Evolutionary conservation across 2,888 invertebrate species (phyloP), one percentile per base, ranked within the genome.

Genomic region (Pherbina coryleti): DNA sequence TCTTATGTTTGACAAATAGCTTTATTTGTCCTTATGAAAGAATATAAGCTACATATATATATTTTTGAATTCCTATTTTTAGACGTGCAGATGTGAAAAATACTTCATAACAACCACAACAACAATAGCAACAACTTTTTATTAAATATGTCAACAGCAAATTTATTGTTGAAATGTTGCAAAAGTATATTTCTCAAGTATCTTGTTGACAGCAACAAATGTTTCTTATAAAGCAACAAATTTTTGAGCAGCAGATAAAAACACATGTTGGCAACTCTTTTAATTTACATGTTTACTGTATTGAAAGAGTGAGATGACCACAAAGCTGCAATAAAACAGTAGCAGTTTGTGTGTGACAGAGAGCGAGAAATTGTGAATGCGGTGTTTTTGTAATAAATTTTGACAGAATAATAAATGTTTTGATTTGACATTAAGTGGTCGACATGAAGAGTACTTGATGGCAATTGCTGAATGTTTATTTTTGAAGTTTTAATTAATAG

Each of bases 101-200:
- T 64, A 31, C 28, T 11, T 17, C 11, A 64, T 34, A 64, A 64
- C 11, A 31, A 64, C 17, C 17, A n/a, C 31, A 28, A 37, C 64
- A 64, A 64, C 11, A 31, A 64, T 4, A 28, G 8, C 31, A 28
- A 37, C 64, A 34, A 34, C 34, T 34, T 34, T 8, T 34, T 19
- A 19, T 55, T 55, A 55, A 19, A 25, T 70, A 49, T 53, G 53
- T 53, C 70, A 70, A 70, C 70, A 70, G 44, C 22, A 44, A 25
- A 25, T 49, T 44, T 69, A 44, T 22, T 69, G 69, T 69, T 69
- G 49, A 66, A 66, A 66, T 66, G 64, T 66, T 66, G 64, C 64
- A 66, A 66, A 60, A 66, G 64, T 66, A 66, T 37, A 17, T 60
- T 62, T 66, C n/a, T 66, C 64, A 66, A 66, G 64, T 66, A 34